Evolutionary conservation across 2,797 vertebrate species (phyloP), one percentile per base, ranked within the genome.

Genomic region (Aulostomus chinensis): DNA sequence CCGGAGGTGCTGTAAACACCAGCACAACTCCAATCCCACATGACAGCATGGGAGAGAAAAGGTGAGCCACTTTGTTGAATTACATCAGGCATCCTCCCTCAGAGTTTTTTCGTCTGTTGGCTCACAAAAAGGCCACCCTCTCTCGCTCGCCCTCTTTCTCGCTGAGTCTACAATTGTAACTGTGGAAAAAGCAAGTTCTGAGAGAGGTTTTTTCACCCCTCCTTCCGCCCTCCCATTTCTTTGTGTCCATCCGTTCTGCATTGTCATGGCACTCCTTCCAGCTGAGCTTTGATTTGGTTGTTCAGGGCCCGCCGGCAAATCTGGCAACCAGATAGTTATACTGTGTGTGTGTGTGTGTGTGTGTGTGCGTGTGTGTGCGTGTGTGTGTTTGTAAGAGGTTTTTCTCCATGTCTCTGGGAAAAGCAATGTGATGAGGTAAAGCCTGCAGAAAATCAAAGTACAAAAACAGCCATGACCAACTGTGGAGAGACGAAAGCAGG

Each of bases 381-480:
- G 42, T 32, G 16, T 29, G 33, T 51, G 46, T 64, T 51, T 63
- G 64, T 70, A 64, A 66, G 58, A 65, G 58, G 53, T 61, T 75
- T 80, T 76, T 61, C 55, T 74, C 45, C 40, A 58, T 70, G 53
- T 80, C 51, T 61, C 55, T 51, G 38, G 40, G 35, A 39, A 62
- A 80, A 58, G 60, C 69, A 76, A 75, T 67, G 67, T 36, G 60
- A 76, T 62, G 55, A 72, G 69, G 75, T 84, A 82, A 76, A 80
- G 63, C 76, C 51, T 55, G 73, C 63, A 72, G 76, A 78, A 80
- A 86, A 84, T 86, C 72, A 63, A 76, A 84, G 73, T 71, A 62
- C 73, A 70, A 80, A 80, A 82, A 70, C 18, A 28, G 11, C 70
- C 66, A 64, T 78, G 80, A 78, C 60, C 55, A 58, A 57, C 61